phyloP scores from a whole-genome alignment of 2,888 invertebrate species.

The Heteromurus nitidus region DNA sequence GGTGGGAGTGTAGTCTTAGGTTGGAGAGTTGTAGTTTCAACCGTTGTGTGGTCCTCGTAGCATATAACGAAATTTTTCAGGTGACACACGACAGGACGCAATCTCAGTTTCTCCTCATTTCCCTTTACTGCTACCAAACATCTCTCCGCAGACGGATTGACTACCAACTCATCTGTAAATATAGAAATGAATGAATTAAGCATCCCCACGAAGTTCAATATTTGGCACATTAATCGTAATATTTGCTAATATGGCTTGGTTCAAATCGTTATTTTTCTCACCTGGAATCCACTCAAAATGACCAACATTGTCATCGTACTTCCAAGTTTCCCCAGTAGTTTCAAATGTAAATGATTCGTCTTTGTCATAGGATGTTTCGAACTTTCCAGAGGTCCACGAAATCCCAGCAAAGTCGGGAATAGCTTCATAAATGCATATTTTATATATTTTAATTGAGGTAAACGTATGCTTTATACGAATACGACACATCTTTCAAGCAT shows the following conservation, averaged over 20 bases:
- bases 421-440: too few species aligned
- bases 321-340: slow-evolving; percentile 2
- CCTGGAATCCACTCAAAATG: background rate
- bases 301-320: background rate
- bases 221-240: background rate
- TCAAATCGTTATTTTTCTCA: background rate
- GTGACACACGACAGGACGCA: slow-evolving; percentile 11
- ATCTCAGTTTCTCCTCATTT: background rate
- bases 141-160: background rate
- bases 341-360: background rate
- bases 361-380: background rate
- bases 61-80: slow-evolving; percentile 21
- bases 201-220: background rate
- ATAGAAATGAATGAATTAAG: background rate
- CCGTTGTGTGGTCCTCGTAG: background rate
- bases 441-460: too few species aligned
- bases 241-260: too few species aligned
- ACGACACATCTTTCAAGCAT: too few species aligned
- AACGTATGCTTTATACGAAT: too few species aligned
- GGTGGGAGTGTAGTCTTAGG: background rate
- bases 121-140: background rate
- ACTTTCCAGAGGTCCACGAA: background rate
- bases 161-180: too few species aligned
- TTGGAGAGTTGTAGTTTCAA: background rate
- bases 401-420: background rate